Evolutionary conservation across 1,140 invertebrate species (phyloP).

Genomic region (Lucilia cuprina): DNA sequence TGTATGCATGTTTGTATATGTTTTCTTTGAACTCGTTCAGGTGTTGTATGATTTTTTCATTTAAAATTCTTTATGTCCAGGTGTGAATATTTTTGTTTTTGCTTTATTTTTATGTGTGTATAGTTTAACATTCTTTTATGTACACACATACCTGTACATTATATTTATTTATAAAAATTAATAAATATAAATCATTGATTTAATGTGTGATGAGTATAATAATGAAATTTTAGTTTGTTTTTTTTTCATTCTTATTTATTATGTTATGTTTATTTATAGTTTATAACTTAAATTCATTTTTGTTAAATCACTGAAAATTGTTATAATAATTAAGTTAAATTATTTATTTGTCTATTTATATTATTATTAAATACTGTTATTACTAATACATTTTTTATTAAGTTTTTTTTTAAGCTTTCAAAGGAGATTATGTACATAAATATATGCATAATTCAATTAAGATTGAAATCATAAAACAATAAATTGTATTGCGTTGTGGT

Average conservation of each 20-base stretch:
- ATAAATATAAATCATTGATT: background rate
- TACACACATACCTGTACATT: background rate
- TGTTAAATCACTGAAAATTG: background rate
- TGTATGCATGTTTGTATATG: background rate
- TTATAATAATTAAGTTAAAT: background rate
- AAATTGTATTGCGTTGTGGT: no score
- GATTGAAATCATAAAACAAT: no score
- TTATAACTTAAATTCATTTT: background rate
- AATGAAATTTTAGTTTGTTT: background rate
- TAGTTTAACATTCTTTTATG: background rate
- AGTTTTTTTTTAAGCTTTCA: background rate
- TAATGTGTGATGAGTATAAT: background rate
- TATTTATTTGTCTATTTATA: background rate
- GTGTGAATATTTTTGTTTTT: background rate
- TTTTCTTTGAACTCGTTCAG: background rate
- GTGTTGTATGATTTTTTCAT: background rate
- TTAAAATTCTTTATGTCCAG: constrained; percentile 1
- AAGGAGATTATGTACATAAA: background rate
- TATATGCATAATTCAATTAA: no score
- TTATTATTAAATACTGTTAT: background rate
- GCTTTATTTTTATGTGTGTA: background rate
- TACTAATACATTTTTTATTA: background rate
- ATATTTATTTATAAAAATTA: background rate
- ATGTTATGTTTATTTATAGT: background rate
- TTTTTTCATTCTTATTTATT: background rate